Evolutionary conservation across 2,797 vertebrate species (phyloP).

Genomic region (Manis crassicaudata): DNA sequence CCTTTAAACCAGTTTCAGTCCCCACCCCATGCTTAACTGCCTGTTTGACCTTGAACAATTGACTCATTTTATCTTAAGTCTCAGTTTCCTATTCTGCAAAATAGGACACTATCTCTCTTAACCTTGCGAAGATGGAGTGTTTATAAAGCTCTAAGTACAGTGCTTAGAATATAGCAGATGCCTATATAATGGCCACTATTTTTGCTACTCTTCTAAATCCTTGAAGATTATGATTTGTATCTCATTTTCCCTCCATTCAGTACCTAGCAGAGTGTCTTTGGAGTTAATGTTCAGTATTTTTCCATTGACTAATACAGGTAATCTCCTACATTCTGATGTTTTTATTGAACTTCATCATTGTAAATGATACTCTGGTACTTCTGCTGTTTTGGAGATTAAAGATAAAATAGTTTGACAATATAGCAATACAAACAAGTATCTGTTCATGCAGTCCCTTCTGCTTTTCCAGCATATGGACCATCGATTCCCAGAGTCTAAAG

Average conservation of each 20-base stretch:
- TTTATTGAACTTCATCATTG: conserved; percentile 33
- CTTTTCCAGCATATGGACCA: neutral
- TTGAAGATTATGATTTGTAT: neutral
- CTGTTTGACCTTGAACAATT: neutral
- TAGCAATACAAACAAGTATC: neutral
- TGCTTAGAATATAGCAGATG: neutral
- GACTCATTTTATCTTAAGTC: neutral
- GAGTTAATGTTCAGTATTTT: conserved; percentile 30
- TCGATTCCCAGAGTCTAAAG: conserved; percentile 4
- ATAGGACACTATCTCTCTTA: neutral
- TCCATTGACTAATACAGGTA: conserved; percentile 27
- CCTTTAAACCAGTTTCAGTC: neutral
- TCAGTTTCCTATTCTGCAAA: conserved; percentile 16
- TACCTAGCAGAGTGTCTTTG: neutral
- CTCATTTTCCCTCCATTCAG: neutral
- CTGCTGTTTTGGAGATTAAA: conserved; percentile 49
- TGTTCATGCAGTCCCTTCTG: neutral
- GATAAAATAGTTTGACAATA: conserved; percentile 5
- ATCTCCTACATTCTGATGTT: conserved; percentile 3
- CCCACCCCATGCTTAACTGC: neutral
- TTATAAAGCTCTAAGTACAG: neutral
- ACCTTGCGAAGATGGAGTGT: neutral
- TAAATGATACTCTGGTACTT: neutral
- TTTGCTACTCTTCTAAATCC: neutral
- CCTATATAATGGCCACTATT: neutral